Base-by-base conservation (phyloP, 2,888 invertebrate genomes). In the Meiosimyza platycephala region DNA sequence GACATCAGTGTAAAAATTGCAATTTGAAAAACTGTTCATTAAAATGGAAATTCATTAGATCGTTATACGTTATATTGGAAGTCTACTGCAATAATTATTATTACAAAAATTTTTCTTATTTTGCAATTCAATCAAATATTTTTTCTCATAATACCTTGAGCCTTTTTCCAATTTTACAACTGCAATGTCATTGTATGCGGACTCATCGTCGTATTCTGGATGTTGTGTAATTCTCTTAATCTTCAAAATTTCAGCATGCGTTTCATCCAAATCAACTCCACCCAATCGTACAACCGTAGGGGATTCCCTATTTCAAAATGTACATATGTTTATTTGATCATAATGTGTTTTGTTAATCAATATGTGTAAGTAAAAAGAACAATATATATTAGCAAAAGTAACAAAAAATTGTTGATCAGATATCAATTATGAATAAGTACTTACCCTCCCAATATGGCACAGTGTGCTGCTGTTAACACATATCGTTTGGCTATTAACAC, bases 391-490 rank as follows among this genome's bases (percentile, higher is more conserved):
- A 1, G 9, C 59, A 69, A 54, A 66, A 50, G 28, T 3, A 54
- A 16, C 2, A 54, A 54, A 16, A 16, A 54, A 28, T 75, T 51
- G 62, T 3, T 6, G 28, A 33, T 16, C 50, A 9, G 12, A n/a
- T 12, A 5, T 54, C 6, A 54, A 16, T 54, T 15, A 12, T 12
- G 18, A 52, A 22, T 57, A 28, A 9, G 57, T 55, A 50, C 68
- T 75, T 62, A 77, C 77, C 77, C 77, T 12, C 72, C 71, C 28
- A 77, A 16, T 13, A 16, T 73, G 28, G 76, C 65, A 72, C 77
- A 77, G 71, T 77, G 77, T n/a, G 77, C 77, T 1, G 75, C 77
- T 50, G 77, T 77, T 67, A 77, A 28, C 16, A 73, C 77, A 40
- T 72, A 76, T 51, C 55, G 62, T 13, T 59, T 48, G 2, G 74